Conservation (phyloP, 2,888 invertebrate genomes). For the Mayetiola destructor region DNA sequence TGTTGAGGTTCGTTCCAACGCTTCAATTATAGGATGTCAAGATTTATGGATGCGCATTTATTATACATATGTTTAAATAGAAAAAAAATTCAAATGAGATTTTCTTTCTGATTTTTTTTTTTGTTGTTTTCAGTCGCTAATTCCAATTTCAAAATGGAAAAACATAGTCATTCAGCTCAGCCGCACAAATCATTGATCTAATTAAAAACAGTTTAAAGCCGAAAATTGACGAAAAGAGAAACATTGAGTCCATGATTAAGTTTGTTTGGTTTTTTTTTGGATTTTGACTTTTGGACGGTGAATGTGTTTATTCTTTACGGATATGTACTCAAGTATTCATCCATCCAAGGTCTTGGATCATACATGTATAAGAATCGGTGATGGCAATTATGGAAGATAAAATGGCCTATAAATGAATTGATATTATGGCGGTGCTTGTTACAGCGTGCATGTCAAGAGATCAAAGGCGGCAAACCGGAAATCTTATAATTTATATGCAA, state of each 20-base stretch:
- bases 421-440: conserved; percentile 1
- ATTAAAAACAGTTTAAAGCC: conserved; percentile 9
- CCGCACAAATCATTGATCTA: conserved; percentile 3
- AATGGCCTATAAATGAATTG: not conserved
- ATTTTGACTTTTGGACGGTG: too few relatives aligned
- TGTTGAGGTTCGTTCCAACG: not conserved
- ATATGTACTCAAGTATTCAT: too few relatives aligned
- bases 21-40: conserved; percentile 7
- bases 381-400: conserved; percentile 6
- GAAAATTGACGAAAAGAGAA: not conserved
- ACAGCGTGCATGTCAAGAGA: not conserved
- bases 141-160: too few relatives aligned
- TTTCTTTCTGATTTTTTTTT: too few relatives aligned
- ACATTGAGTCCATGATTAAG: too few relatives aligned
- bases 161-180: not conserved
- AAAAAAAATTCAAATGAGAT: too few relatives aligned
- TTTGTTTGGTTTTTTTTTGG: too few relatives aligned
- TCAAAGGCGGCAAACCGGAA: conserved; percentile 7
- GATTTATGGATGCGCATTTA: too few relatives aligned
- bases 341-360: too few relatives aligned
- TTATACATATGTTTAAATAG: not conserved
- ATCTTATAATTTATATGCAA: conserved; percentile 10
- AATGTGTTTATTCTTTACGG: too few relatives aligned
- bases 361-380: not conserved
- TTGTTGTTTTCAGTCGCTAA: too few relatives aligned